These are phyloP conservation scores for Ciconia boyciana DNA, from an alignment of 2,113 vertebrate species.

Conservation along the genomic window DNA sequence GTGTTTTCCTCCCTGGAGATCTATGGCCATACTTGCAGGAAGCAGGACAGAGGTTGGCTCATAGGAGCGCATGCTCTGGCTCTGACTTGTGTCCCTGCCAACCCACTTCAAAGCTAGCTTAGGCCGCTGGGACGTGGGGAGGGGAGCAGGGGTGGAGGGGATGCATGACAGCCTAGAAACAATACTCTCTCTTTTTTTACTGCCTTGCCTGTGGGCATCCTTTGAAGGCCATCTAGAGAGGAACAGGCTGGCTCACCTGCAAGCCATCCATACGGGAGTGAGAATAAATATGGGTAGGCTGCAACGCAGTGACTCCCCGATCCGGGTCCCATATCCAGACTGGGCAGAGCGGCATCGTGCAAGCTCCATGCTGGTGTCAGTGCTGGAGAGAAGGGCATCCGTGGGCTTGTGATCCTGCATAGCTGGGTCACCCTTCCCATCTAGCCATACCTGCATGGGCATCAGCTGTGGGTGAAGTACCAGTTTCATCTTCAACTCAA, in stretches of 20 bases:
- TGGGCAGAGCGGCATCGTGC: fast-evolving
- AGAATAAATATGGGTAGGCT: background rate
- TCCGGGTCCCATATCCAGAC: background rate
- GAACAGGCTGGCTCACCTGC: background rate
- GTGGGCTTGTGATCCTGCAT: background rate
- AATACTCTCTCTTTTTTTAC: background rate
- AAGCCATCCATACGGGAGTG: fast-evolving
- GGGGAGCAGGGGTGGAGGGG: background rate
- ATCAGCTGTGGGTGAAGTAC: background rate
- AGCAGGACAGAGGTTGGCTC: background rate
- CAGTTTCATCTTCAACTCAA: background rate
- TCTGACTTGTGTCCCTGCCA: background rate
- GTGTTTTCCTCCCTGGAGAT: background rate
- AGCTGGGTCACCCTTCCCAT: background rate
- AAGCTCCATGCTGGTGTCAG: background rate
- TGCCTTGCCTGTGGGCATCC: fast-evolving
- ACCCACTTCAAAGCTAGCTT: slow-evolving; percentile 9
- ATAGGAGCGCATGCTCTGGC: fast-evolving
- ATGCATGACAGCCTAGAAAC: slow-evolving; percentile 23
- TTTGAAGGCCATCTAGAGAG: background rate
- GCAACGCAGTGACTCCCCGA: background rate
- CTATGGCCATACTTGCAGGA: background rate
- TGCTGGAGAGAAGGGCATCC: background rate
- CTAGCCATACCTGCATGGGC: background rate
- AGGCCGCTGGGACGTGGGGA: fast-evolving